Percentiles rank a stretch among this genome's conserved stretches.
Evolutionary conservation across 2,113 vertebrate genomes (phyloP).

Genomic region (Epinephelus lanceolatus): DNA sequence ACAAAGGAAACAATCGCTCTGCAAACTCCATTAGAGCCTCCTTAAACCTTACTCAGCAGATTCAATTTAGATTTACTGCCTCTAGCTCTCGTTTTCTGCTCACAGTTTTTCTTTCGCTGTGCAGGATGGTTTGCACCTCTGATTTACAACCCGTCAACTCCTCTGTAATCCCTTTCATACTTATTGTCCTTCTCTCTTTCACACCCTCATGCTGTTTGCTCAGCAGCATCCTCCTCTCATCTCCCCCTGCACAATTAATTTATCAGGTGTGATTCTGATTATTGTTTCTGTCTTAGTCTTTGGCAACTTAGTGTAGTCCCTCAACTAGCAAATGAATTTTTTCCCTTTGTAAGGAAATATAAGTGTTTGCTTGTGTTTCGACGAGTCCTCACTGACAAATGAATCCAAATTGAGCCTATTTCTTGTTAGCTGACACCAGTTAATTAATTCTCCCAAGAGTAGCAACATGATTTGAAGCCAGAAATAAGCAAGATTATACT

Average conservation of each 20-base stretch:
- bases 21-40: neutral
- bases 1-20: neutral
- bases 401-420: neutral
- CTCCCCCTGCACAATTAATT: neutral
- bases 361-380: too few relatives aligned
- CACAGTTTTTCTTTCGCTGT: neutral
- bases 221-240: neutral
- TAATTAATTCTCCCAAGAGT: neutral
- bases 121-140: neutral
- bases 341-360: too few relatives aligned
- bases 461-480: too few relatives aligned
- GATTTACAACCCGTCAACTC: neutral
- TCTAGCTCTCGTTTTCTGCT: neutral
- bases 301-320: too few relatives aligned
- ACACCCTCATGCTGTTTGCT: neutral
- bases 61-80: neutral
- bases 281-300: neutral
- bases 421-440: neutral
- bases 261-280: neutral
- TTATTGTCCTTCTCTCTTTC: neutral
- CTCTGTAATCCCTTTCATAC: neutral
- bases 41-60: conserved; percentile 20
- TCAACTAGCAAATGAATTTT: too few relatives aligned
- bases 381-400: neutral
- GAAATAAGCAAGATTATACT: too few relatives aligned